Percentiles rank a stretch among this genome's conserved stretches.
These are phyloP conservation scores for Bubo scandiacus DNA, from an alignment of 2,113 vertebrate species.

Conservation along the genomic window DNA sequence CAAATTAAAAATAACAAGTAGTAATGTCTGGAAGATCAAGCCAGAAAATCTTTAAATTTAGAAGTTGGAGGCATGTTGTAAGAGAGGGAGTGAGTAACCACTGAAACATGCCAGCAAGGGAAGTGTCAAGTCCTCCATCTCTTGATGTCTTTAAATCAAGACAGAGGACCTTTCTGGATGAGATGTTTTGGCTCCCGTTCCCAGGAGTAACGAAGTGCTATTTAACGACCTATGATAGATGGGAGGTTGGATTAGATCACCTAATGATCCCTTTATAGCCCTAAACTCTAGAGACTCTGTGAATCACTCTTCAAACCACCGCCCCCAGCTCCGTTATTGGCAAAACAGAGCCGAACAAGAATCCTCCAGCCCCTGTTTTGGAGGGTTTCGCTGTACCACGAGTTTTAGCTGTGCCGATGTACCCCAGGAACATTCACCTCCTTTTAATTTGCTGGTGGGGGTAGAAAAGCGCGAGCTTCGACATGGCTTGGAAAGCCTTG, in stretches of 20 bases:
- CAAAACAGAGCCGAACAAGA: not conserved
- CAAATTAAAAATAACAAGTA: slow-evolving; percentile 31
- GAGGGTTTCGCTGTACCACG: accelerated
- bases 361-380: not conserved
- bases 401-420: not conserved
- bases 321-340: not conserved
- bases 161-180: not conserved
- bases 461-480: not conserved
- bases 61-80: slow-evolving; percentile 20
- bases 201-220: not conserved
- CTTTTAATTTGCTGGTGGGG: not conserved
- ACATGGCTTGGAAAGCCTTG: not conserved
- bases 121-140: not conserved
- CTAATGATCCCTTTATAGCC: not conserved
- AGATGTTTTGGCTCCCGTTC: not conserved
- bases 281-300: not conserved
- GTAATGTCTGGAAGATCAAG: slow-evolving; percentile 46
- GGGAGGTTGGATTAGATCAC: slow-evolving; percentile 5
- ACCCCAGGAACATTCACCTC: not conserved
- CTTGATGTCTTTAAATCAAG: not conserved
- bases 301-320: not conserved
- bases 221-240: not conserved
- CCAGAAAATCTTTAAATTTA: slow-evolving; percentile 40
- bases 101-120: slow-evolving; percentile 2
- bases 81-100: slow-evolving; percentile 4